Base-by-base conservation (phyloP, 1,140 invertebrate species). In the Colletes gigas region DNA sequence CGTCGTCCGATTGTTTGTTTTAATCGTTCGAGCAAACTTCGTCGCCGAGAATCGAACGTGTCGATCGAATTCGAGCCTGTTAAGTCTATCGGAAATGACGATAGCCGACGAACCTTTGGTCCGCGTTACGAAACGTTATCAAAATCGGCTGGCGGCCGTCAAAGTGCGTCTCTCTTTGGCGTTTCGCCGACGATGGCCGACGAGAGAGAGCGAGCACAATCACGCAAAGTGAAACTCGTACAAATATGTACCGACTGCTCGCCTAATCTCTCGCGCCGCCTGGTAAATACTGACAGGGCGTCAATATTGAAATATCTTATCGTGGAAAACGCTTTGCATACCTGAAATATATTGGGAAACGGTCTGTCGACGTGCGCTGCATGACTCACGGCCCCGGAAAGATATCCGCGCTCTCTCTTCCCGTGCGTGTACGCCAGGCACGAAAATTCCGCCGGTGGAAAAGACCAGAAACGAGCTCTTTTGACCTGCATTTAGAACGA, bases 271-370 rank as follows among this genome's bases (percentile, higher is more conserved):
- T 83, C 73, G 83, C 74, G 65, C 80, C 78, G 78, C 60, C 73
- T 69, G 74, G 88, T 88, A 91, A 91, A 91, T 90, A 91, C 84
- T 90, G 88, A 85, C 88, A 79, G 66, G 74, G 79, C 82, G 90
- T 92, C 90, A 92, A 91, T 92, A 92, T 92, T 92, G 90, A 89
- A 88, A 88, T 87, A 91, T 89, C 90, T 92, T 92, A 92, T 92
- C 91, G 83, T 81, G 55, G 77, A 83, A 87, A 89, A 84, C 83
- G 84, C 71, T 83, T 75, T 83, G 81, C 83, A 86, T 88, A 84
- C 81, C 59, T 83, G 85, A 85, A 88, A 83, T 82, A 86, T 85
- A 83, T 88, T 85, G 76, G 73, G 81, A 90, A 86, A 88, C 62
- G 79, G 67, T 72, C 66, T 52, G 73, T 82, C 81, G 73, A 81